Percentiles rank a stretch among this genome's conserved stretches.
These are phyloP conservation scores for Ceratosolen fusciceps DNA, from an alignment of 1,140 invertebrate species.

Conservation along the genomic window DNA sequence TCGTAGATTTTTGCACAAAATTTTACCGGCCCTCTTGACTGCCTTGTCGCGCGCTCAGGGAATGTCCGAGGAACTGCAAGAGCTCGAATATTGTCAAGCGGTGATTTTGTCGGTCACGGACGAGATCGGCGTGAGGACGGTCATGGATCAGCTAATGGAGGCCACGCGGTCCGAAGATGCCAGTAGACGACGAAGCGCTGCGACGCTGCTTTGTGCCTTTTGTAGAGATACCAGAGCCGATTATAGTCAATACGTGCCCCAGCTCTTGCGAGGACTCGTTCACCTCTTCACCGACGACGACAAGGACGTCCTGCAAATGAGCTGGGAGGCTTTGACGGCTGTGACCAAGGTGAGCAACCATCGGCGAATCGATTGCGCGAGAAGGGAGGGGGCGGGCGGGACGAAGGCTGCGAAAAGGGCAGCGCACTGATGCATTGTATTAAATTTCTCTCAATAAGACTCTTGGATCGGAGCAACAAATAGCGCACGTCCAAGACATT, in stretches of 20 bases:
- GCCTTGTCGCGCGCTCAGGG: conserved; percentile 82
- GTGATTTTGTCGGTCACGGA: conserved; percentile 92
- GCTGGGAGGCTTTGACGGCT: conserved; percentile 91
- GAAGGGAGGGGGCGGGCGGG: not conserved
- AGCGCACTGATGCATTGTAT: not conserved
- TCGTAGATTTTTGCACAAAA: conserved; percentile 83
- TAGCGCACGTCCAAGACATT: conserved; percentile 88
- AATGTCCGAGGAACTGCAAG: conserved; percentile 79
- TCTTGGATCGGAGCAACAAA: conserved; percentile 85
- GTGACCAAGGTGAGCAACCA: conserved; percentile 81
- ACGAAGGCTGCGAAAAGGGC: not conserved
- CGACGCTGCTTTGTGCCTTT: conserved; percentile 90
- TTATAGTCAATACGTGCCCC: conserved; percentile 88
- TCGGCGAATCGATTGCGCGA: not conserved
- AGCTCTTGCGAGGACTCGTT: conserved; percentile 89
- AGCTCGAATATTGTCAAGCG: conserved; percentile 93
- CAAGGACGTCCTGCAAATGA: conserved; percentile 84
- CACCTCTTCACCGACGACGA: conserved; percentile 87
- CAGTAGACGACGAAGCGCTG: conserved; percentile 82
- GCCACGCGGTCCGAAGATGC: conserved; percentile 78
- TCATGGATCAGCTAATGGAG: conserved; percentile 93
- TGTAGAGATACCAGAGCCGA: conserved; percentile 90
- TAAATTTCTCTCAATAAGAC: conserved; percentile 68
- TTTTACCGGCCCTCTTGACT: conserved; percentile 89
- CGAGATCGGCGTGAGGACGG: conserved; percentile 87